Percentiles rank a stretch among this genome's conserved stretches.
These are phyloP conservation scores for Mamestra brassicae DNA, from an alignment of 2,888 invertebrate species.

Conservation along the genomic window DNA sequence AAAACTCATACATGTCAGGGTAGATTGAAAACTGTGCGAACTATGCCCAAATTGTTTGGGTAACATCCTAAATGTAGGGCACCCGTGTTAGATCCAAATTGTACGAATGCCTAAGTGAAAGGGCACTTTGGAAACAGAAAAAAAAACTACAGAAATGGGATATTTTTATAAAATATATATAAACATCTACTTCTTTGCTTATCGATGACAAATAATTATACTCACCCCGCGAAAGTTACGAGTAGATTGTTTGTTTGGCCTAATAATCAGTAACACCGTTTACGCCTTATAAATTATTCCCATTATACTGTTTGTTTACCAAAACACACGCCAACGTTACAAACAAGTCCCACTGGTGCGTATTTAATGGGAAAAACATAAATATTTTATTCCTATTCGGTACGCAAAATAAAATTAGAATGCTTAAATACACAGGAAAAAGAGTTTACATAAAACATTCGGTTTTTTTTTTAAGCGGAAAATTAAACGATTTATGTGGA, in stretches of 20 bases:
- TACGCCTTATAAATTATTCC: background rate
- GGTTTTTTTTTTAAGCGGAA: conserved; percentile 2
- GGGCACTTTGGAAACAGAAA: background rate
- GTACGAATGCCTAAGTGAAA: conserved; percentile 10
- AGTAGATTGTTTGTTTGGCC: too few species aligned
- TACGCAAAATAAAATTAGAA: conserved; percentile 27
- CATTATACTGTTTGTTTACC: conserved; percentile 12
- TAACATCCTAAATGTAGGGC: conserved; percentile 4
- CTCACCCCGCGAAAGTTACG: too few species aligned
- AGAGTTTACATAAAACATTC: conserved; percentile 10
- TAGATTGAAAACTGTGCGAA: conserved; percentile 18
- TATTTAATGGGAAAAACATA: conserved; percentile 45
- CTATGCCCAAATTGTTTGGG: conserved; percentile 35
- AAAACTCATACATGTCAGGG: conserved; percentile 4
- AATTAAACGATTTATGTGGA: conserved; percentile 7
- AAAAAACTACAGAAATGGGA: too few species aligned
- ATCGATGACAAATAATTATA: too few species aligned
- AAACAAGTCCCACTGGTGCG: conserved; percentile 21
- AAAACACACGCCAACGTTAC: background rate
- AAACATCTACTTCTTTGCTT: too few species aligned
- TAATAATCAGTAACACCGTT: too few species aligned
- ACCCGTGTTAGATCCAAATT: conserved; percentile 7
- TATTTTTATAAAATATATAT: too few species aligned
- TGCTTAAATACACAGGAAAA: conserved; percentile 1
- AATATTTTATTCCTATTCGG: conserved; percentile 45